These are phyloP conservation scores for Macropis europaea DNA, from an alignment of 2,888 invertebrate species.

Conservation along the genomic window DNA sequence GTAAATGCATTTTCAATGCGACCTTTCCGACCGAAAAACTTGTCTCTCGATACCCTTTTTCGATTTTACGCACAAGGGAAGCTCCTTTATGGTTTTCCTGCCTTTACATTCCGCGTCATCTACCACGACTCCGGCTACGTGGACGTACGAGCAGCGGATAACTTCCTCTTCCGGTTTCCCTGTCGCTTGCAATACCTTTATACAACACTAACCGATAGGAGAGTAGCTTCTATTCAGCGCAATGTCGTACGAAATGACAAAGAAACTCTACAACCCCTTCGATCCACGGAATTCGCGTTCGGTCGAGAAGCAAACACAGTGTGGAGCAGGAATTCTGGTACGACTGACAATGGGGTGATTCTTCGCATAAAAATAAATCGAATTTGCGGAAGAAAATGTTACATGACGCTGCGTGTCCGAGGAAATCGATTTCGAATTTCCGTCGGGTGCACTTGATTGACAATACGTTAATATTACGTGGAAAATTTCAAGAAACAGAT, in stretches of 20 bases:
- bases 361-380: no score
- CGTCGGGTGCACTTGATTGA: no score
- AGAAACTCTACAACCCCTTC: not conserved
- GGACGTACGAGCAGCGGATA: not conserved
- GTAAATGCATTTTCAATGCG: not conserved
- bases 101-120: constrained; percentile 8
- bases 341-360: no score
- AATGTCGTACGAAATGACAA: not conserved
- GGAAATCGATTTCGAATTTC: no score
- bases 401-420: no score
- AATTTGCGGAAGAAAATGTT: no score
- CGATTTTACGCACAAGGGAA: constrained; percentile 9
- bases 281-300: not conserved
- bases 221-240: not conserved
- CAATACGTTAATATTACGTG: no score
- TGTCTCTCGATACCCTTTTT: constrained; percentile 3
- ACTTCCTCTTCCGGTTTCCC: constrained; percentile 6
- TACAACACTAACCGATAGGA: not conserved
- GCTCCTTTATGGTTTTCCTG: constrained; percentile 24
- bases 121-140: not conserved
- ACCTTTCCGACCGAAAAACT: not conserved
- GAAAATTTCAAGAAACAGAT: no score
- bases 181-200: not conserved
- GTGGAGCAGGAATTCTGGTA: no score
- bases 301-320: no score